Evolutionary conservation across 2,888 invertebrate species (phyloP).

Genomic region (Thyatira batis): DNA sequence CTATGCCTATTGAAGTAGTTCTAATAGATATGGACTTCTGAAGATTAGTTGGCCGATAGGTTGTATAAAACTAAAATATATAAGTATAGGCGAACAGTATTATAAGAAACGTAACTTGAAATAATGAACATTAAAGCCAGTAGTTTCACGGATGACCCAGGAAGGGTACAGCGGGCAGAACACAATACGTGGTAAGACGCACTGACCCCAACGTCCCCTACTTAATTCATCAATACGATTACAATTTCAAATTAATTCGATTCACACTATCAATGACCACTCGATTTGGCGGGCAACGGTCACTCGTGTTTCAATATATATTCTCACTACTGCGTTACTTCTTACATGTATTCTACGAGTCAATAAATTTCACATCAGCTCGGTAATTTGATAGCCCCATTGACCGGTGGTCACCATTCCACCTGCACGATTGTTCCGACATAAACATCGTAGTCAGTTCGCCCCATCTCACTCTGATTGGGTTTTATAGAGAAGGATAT

Average conservation of each 20-base stretch:
- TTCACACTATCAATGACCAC: constrained; percentile 66
- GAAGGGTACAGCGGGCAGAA: constrained; percentile 24
- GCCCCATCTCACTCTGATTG: constrained; percentile 22
- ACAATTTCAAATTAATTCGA: constrained; percentile 70
- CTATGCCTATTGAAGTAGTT: no score
- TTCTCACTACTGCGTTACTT: constrained; percentile 60
- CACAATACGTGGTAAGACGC: constrained; percentile 48
- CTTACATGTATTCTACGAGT: constrained; percentile 45
- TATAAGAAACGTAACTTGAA: no score
- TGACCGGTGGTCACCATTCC: constrained; percentile 75
- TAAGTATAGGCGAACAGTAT: no score
- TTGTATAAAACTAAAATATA: not conserved
- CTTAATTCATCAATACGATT: constrained; percentile 58
- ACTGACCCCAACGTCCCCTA: constrained; percentile 51
- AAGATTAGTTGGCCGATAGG: not conserved
- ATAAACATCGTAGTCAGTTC: constrained; percentile 34
- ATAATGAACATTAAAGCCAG: not conserved
- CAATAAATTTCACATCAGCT: constrained; percentile 71
- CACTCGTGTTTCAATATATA: constrained; percentile 34
- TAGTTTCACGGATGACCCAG: constrained; percentile 14
- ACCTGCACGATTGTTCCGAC: constrained; percentile 47
- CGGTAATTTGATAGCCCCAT: constrained; percentile 66
- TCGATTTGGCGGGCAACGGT: constrained; percentile 55
- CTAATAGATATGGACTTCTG: no score
- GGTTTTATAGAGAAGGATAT: constrained; percentile 30